Evolutionary conservation across 2,113 vertebrate species (phyloP).

Genomic region (Suncus etruscus): DNA sequence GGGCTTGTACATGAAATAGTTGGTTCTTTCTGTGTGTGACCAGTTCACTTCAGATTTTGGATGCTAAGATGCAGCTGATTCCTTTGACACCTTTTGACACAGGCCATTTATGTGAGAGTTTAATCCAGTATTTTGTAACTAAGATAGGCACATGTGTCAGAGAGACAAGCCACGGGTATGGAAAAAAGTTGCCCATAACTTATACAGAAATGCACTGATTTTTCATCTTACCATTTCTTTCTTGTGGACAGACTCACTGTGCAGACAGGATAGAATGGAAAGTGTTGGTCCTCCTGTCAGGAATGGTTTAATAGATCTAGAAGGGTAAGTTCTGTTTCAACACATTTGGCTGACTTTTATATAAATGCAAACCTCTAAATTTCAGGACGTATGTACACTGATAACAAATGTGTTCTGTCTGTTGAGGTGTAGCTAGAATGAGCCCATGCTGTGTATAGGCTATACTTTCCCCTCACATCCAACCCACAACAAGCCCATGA

Average conservation of each 20-base stretch:
- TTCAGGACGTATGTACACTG: conserved; percentile 21
- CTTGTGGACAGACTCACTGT: neutral
- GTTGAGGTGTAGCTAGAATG: neutral
- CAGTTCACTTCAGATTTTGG: neutral
- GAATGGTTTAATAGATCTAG: conserved; percentile 10
- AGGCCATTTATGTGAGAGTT: neutral
- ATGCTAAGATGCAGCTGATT: neutral
- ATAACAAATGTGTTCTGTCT: neutral
- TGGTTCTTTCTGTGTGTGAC: neutral
- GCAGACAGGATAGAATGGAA: neutral
- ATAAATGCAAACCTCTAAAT: neutral
- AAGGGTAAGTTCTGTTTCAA: neutral
- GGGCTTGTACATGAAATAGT: conserved; percentile 24
- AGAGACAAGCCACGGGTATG: conserved; percentile 10
- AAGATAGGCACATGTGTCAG: neutral
- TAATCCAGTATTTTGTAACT: conserved; percentile 9
- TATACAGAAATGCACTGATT: conserved; percentile 13
- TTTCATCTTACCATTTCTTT: conserved; percentile 33
- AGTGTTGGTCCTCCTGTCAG: neutral
- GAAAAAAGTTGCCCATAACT: conserved; percentile 25
- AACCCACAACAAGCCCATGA: neutral
- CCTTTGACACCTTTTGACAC: neutral
- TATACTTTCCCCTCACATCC: neutral
- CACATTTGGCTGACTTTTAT: neutral
- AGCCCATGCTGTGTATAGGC: neutral